Conservation (phyloP, 1,140 invertebrate genomes). For the Anoplolepis gracilipes region DNA sequence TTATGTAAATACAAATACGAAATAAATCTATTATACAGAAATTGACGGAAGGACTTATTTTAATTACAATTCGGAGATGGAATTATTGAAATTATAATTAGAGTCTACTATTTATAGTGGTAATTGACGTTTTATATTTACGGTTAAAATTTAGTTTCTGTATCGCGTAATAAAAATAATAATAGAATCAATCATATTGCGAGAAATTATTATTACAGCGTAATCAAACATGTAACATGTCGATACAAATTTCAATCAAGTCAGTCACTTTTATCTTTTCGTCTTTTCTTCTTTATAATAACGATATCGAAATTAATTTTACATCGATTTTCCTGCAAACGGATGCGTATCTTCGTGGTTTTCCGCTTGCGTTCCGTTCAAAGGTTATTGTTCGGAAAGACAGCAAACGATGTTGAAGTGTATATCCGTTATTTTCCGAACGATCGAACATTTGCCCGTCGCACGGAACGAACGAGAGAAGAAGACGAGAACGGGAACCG, state of each 20-base stretch:
- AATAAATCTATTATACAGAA: background rate
- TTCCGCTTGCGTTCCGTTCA: slow-evolving; percentile 19
- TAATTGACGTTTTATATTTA: background rate
- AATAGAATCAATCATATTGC: background rate
- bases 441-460: slow-evolving; percentile 72
- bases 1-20: background rate
- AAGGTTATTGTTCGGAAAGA: slow-evolving; percentile 35
- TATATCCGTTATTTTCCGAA: slow-evolving; percentile 70
- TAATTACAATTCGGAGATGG: background rate
- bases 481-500: slow-evolving; percentile 39
- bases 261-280: background rate
- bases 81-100: background rate
- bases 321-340: slow-evolving; percentile 4
- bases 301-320: slow-evolving; percentile 52
- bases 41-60: background rate
- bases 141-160: background rate
- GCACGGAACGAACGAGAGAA: slow-evolving; percentile 63
- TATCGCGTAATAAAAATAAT: background rate
- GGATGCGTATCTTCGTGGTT: slow-evolving; percentile 47
- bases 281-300: background rate
- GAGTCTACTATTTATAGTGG: too few species aligned
- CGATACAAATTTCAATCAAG: background rate
- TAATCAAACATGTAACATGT: background rate
- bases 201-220: background rate
- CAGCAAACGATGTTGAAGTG: slow-evolving; percentile 19